A percentile compares a stretch with the other conserved stretches of the same genome.
These are phyloP conservation scores for Thripadectes ignobilis DNA, from an alignment of 2,797 vertebrate genomes.

Conservation along the genomic window DNA sequence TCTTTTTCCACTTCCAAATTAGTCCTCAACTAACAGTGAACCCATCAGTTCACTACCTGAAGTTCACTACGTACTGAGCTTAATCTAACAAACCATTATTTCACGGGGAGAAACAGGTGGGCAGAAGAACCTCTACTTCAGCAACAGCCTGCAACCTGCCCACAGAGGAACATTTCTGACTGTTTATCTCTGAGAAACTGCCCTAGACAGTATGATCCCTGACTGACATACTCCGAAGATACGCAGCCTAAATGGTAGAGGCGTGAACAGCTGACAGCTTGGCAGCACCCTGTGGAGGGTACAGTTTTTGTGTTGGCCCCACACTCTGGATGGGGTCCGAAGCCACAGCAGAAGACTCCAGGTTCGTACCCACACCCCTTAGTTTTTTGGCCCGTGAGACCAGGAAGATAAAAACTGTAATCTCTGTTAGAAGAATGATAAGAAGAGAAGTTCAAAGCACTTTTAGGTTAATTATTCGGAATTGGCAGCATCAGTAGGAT, in stretches of 20 bases:
- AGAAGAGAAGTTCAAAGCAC: background rate
- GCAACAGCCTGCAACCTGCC: background rate
- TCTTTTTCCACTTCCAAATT: background rate
- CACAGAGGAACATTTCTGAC: background rate
- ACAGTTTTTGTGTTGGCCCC: accelerated
- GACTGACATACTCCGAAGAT: background rate
- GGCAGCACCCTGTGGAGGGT: background rate
- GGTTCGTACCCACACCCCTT: background rate
- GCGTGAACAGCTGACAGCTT: background rate
- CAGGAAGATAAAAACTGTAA: background rate
- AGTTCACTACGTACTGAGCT: background rate
- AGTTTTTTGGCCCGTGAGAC: background rate
- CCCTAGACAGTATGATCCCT: background rate
- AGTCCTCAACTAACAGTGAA: background rate
- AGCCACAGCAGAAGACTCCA: accelerated
- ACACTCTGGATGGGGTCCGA: accelerated
- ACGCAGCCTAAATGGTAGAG: background rate
- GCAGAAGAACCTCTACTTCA: background rate
- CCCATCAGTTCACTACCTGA: background rate
- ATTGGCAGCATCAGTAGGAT: accelerated
- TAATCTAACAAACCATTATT: background rate
- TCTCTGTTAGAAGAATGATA: background rate
- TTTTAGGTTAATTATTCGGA: background rate
- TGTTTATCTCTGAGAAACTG: background rate
- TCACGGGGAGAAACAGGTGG: background rate